Percentiles rank a stretch among this genome's conserved stretches.
phyloP scores from a whole-genome alignment of 2,113 vertebrate species.

The Sebastes fasciatus region DNA sequence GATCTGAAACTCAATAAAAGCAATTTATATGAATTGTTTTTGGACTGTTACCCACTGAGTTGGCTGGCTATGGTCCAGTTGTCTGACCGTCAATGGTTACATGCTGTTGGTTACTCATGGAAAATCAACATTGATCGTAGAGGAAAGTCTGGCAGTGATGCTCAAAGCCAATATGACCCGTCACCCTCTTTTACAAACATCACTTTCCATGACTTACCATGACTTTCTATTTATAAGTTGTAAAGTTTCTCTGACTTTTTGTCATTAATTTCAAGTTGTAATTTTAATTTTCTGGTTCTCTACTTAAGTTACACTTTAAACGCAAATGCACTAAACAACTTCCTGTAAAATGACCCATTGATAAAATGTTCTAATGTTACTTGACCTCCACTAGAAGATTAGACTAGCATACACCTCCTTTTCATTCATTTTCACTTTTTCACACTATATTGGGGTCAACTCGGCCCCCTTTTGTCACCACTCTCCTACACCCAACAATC shows the following conservation, averaged over 20 bases:
- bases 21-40: background rate
- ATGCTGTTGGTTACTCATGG: slow-evolving; percentile 24
- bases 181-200: background rate
- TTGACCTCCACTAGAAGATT: background rate
- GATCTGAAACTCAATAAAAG: background rate
- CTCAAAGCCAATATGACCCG: slow-evolving; percentile 15
- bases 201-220: background rate
- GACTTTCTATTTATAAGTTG: background rate
- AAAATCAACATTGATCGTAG: slow-evolving; percentile 54
- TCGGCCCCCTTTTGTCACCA: slow-evolving; percentile 12
- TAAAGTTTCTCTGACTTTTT: background rate
- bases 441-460: background rate
- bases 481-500: slow-evolving; percentile 34
- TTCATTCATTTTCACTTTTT: background rate
- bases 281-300: background rate
- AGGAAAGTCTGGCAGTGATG: slow-evolving; percentile 20
- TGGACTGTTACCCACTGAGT: background rate
- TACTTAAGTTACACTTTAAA: too few relatives aligned
- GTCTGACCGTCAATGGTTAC: background rate
- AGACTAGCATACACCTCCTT: background rate
- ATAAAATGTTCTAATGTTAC: background rate
- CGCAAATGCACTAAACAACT: background rate
- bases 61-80: background rate
- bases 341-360: background rate
- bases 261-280: background rate